A percentile compares a stretch with the other conserved stretches of the same genome.
phyloP scores from a whole-genome alignment of 2,797 vertebrate genomes.

The Pseudomugil gertrudae region DNA sequence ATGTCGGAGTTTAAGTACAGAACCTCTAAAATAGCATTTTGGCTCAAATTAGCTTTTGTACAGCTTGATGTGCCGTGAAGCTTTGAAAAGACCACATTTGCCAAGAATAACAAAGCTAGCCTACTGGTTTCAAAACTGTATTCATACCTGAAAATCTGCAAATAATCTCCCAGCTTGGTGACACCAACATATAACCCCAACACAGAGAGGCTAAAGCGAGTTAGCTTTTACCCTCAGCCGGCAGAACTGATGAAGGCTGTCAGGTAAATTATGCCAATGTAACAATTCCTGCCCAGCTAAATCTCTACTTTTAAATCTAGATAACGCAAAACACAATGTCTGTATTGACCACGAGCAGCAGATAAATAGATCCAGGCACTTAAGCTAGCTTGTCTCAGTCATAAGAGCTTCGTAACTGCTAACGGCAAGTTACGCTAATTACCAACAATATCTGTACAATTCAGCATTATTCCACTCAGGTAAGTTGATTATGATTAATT shows the following conservation, averaged over 20 bases:
- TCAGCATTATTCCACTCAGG: fast-evolving
- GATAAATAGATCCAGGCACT: too few relatives aligned
- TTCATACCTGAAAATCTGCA: neutral
- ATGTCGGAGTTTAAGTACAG: too few relatives aligned
- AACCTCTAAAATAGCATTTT: neutral
- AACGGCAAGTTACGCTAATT: neutral
- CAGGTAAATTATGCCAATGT: neutral
- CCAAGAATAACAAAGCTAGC: too few relatives aligned
- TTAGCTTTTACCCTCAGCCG: neutral
- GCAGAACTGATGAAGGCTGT: neutral
- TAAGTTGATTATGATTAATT: fast-evolving
- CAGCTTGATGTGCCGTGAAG: neutral
- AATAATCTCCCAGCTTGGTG: neutral
- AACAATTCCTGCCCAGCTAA: neutral
- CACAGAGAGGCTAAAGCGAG: neutral
- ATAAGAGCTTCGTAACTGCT: neutral
- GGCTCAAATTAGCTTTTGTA: neutral
- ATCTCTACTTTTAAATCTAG: neutral
- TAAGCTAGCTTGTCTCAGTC: neutral
- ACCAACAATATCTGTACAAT: neutral
- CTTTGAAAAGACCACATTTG: neutral
- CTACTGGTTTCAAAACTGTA: fast-evolving
- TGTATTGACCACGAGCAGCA: neutral
- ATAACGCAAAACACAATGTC: neutral
- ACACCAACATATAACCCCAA: neutral